These are phyloP conservation scores for Cotesia typhae DNA, from an alignment of 1,140 invertebrate genomes.

Conservation along the genomic window DNA sequence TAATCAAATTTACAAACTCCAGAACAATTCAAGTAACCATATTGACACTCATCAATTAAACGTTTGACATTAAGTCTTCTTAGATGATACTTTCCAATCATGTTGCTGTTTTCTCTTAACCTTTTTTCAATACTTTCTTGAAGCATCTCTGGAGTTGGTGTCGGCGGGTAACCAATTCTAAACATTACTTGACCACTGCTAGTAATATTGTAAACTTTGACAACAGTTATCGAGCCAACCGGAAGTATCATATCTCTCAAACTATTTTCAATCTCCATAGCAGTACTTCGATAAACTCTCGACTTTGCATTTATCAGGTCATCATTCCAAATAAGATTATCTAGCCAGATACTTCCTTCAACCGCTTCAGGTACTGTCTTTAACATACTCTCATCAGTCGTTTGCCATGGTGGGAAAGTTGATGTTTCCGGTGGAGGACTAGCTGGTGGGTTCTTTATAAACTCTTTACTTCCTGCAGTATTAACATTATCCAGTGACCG, in stretches of 20 bases:
- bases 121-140: slow-evolving; percentile 54
- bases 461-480: slow-evolving; percentile 57
- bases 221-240: slow-evolving; percentile 57
- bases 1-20: slow-evolving; percentile 80
- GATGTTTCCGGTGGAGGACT: slow-evolving; percentile 65
- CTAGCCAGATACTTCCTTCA: slow-evolving; percentile 73
- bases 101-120: slow-evolving; percentile 49
- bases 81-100: slow-evolving; percentile 54
- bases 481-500: slow-evolving; percentile 50
- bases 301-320: slow-evolving; percentile 71
- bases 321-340: slow-evolving; percentile 71
- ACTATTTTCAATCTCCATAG: slow-evolving; percentile 67
- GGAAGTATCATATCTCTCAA: slow-evolving; percentile 62
- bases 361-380: slow-evolving; percentile 72
- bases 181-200: slow-evolving; percentile 56
- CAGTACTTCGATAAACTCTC: slow-evolving; percentile 70
- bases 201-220: slow-evolving; percentile 73
- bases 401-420: slow-evolving; percentile 59
- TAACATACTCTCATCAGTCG: slow-evolving; percentile 64
- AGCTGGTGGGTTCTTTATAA: slow-evolving; percentile 57
- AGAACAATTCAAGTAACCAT: slow-evolving; percentile 78
- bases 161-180: slow-evolving; percentile 55
- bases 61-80: slow-evolving; percentile 49
- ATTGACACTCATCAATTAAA: slow-evolving; percentile 78
- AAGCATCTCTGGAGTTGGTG: slow-evolving; percentile 46